Conservation (phyloP, 35 echinoderm and acorn worm genomes). For the Hemicentrotus pulcherrimus region DNA sequence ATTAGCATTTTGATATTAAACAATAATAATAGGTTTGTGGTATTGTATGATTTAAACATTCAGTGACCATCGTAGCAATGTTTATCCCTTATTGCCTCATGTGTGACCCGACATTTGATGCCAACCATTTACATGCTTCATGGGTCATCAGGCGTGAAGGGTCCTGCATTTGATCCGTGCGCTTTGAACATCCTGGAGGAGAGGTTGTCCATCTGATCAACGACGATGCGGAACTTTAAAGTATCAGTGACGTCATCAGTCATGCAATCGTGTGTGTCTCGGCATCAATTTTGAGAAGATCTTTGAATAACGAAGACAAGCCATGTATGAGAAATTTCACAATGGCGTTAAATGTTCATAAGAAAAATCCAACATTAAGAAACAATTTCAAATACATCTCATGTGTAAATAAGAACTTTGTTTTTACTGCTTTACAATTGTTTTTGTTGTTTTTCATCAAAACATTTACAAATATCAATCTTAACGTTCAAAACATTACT, state of each 20-base stretch:
- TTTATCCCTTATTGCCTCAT: neutral
- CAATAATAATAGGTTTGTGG: too few relatives aligned
- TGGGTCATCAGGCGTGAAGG: slow-evolving; percentile 53
- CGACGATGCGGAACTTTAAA: slow-evolving; percentile 47
- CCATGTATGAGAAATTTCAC: too few relatives aligned
- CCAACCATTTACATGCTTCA: slow-evolving; percentile 54
- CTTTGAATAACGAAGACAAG: neutral
- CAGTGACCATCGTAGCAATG: neutral
- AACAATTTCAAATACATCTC: too few relatives aligned
- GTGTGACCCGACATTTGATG: neutral
- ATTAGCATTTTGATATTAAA: too few relatives aligned
- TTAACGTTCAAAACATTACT: too few relatives aligned
- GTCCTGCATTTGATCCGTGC: neutral
- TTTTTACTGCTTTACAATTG: too few relatives aligned
- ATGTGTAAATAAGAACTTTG: too few relatives aligned
- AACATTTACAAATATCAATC: too few relatives aligned
- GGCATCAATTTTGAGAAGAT: slow-evolving; percentile 42
- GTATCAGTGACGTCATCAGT: slow-evolving; percentile 40
- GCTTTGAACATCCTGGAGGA: slow-evolving; percentile 38
- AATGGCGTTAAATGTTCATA: too few relatives aligned
- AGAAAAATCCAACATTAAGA: too few relatives aligned
- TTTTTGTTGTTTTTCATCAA: too few relatives aligned
- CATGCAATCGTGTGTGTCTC: slow-evolving; percentile 8
- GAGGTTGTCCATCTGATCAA: slow-evolving; percentile 56
- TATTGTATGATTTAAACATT: too few relatives aligned